A percentile compares a stretch with the other conserved stretches of the same genome.
Conservation (phyloP, 2,113 vertebrate genomes). For the Dipodomys ordii region DNA sequence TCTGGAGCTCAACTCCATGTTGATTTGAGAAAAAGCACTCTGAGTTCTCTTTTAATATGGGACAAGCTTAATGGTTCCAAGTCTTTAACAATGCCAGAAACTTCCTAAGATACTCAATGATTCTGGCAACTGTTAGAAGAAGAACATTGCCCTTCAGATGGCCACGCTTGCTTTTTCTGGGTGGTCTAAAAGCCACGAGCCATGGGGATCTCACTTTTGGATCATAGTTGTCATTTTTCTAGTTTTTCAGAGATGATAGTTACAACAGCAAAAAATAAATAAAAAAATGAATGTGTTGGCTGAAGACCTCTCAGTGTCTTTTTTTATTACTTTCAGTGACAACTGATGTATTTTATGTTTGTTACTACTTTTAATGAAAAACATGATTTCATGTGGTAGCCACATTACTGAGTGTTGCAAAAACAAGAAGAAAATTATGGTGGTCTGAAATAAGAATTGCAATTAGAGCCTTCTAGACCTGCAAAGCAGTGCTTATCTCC, state of each 20-base stretch:
- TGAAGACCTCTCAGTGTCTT: constrained; percentile 14
- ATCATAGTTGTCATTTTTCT: constrained; percentile 37
- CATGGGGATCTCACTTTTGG: constrained; percentile 55
- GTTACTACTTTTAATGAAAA: neutral
- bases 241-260: constrained; percentile 53
- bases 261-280: constrained; percentile 9
- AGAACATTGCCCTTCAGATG: constrained; percentile 26
- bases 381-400: neutral
- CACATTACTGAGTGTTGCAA: neutral
- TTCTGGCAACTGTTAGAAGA: constrained; percentile 57
- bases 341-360: neutral
- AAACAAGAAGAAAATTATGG: neutral
- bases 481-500: neutral
- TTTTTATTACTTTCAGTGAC: constrained; percentile 1
- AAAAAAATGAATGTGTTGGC: too few relatives aligned
- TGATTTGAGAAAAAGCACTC: constrained; percentile 35
- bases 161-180: constrained; percentile 63
- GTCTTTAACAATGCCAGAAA: constrained; percentile 62
- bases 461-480: neutral
- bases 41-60: constrained; percentile 64
- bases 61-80: constrained; percentile 56
- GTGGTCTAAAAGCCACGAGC: constrained; percentile 63
- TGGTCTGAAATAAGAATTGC: neutral
- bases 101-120: constrained; percentile 59
- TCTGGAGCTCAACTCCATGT: neutral